Evolutionary conservation across 2,888 invertebrate species (phyloP).

Genomic region (Heliconius charithonia): DNA sequence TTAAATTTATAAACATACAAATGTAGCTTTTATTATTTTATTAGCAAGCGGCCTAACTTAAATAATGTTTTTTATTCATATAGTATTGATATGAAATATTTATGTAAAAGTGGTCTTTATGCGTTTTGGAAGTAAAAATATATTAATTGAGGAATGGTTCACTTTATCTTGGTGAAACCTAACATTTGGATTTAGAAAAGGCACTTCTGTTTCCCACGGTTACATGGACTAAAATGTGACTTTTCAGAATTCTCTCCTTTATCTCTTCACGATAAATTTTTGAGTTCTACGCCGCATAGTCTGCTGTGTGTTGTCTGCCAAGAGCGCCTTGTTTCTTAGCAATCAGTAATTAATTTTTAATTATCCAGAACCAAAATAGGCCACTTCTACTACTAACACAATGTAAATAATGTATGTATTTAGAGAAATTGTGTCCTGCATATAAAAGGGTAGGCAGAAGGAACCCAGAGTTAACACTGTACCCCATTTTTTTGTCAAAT

Average conservation of each 20-base stretch:
- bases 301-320: neutral
- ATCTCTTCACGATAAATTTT: neutral
- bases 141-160: no score
- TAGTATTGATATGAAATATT: neutral
- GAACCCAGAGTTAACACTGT: neutral
- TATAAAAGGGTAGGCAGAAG: neutral
- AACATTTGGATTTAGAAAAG: no score
- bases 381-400: neutral
- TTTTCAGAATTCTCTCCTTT: no score
- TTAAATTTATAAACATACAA: no score
- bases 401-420: conserved; percentile 14
- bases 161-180: no score
- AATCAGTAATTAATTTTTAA: neutral
- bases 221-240: no score
- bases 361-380: neutral
- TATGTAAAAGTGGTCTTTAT: conserved; percentile 1
- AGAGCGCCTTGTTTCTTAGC: neutral
- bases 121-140: neutral
- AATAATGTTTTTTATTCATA: neutral
- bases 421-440: neutral
- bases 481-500: neutral
- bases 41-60: neutral
- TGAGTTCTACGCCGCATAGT: no score
- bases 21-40: neutral
- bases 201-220: no score